Evolutionary conservation across 2,113 vertebrate species (phyloP), one percentile per base, ranked within the genome.

Genomic region (Oriolus oriolus): DNA sequence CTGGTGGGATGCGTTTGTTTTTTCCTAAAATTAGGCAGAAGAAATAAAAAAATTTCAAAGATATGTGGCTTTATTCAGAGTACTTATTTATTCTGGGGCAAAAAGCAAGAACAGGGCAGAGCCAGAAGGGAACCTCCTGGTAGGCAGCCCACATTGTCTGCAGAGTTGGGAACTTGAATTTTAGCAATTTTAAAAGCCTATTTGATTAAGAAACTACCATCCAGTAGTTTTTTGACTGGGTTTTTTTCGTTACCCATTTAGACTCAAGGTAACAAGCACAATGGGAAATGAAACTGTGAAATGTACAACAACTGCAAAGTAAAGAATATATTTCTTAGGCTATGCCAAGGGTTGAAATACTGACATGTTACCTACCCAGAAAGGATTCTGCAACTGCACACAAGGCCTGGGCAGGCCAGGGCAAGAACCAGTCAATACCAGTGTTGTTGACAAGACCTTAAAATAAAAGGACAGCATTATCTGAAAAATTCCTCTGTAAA

Each of bases 381-480:
- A 99, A 99, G 22, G 98, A 99, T 73, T 99, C 97, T 16, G 99
- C 99, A 10, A 99, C 99, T 14, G 99, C 99, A 18, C 98, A 97
- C 88, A 99, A 97, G 10, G 99, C 99, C 93, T 99, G 99, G 9
- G 97, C 59, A 3, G 99, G 99, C 99, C 99, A 99, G 7, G 99
- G 99, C 94, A 99, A 97, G 97, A 99, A 99, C 99, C 99, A 99
- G 94, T 99, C 99, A 18, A 99, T 99, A 10, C 99, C 99, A 42
- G 99, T 99, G 94, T 99, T 99, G 92, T 99, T 99, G 84, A 99
- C 99, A 69, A 99, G 98, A 84, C 99, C 99, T 99, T 91, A 84
- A 89, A 94, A 39, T 77, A 71, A 97, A 83, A 91, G 17, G 19
- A 81, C 13, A 69, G 14, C 4, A 35, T 49, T 44, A 68, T 11